A percentile compares a stretch with the other conserved stretches of the same genome.
Evolutionary conservation across 2,113 vertebrate species (phyloP).

Genomic region (Phalacrocorax brasilianus): DNA sequence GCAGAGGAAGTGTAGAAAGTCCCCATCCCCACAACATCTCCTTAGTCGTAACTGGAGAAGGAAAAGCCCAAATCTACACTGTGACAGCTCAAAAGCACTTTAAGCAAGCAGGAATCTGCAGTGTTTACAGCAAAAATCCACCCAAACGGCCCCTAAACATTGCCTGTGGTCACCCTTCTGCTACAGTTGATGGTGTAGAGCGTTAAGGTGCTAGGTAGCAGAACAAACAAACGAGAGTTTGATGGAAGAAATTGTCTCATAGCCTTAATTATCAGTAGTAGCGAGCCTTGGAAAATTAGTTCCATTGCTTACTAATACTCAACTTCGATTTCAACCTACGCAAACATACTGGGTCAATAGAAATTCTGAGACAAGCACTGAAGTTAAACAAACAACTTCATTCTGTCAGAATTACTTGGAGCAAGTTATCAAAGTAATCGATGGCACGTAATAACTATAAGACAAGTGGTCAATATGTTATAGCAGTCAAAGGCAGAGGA

Average conservation of each 20-base stretch:
- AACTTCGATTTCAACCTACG: conserved; percentile 3
- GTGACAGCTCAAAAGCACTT: not conserved
- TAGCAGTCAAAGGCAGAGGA: conserved; percentile 21
- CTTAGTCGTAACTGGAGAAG: not conserved
- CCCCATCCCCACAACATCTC: not conserved
- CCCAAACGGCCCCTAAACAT: not conserved
- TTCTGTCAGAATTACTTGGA: conserved; percentile 50
- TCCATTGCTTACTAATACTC: conserved; percentile 19
- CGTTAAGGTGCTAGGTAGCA: not conserved
- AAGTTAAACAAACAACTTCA: conserved; percentile 62
- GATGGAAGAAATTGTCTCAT: not conserved
- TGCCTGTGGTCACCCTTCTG: not conserved
- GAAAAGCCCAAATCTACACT: not conserved
- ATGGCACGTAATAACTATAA: conserved; percentile 41
- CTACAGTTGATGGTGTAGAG: not conserved
- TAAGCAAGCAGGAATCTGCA: not conserved
- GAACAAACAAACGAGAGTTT: not conserved
- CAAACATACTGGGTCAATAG: conserved; percentile 27
- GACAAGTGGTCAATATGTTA: conserved; percentile 29
- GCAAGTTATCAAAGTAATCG: conserved; percentile 62
- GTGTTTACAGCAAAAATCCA: not conserved
- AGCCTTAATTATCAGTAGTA: conserved; percentile 14
- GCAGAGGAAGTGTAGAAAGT: not conserved
- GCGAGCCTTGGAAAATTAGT: not conserved
- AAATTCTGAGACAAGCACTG: not conserved